A percentile compares a stretch with the other conserved stretches of the same genome.
These are phyloP conservation scores for Copsychus sechellarum DNA, from an alignment of 2,113 vertebrate genomes.

Conservation along the genomic window DNA sequence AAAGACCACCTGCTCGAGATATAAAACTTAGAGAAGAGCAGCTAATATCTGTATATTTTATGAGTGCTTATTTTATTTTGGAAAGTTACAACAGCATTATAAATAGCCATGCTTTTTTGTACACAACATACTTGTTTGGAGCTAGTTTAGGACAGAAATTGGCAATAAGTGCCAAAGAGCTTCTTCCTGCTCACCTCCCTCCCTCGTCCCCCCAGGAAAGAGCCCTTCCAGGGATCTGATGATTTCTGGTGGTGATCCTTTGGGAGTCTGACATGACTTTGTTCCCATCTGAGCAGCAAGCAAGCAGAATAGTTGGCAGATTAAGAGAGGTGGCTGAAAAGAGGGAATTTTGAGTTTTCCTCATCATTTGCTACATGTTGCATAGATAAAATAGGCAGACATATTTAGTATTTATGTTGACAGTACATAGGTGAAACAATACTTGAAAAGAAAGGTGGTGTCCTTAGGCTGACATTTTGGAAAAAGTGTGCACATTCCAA, in stretches of 20 bases:
- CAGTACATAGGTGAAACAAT: not conserved
- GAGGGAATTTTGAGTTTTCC: not conserved
- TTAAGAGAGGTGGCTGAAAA: not conserved
- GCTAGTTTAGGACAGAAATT: not conserved
- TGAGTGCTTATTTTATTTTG: not conserved
- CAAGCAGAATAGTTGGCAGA: rapidly evolving
- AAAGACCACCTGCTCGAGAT: not conserved
- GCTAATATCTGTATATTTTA: not conserved
- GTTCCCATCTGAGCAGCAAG: rapidly evolving
- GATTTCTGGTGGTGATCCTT: not conserved
- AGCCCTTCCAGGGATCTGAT: rapidly evolving
- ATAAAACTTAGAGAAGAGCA: not conserved
- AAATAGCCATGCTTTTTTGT: not conserved
- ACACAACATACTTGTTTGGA: rapidly evolving
- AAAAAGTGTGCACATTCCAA: not conserved
- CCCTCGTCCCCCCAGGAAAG: not conserved
- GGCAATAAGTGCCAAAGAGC: not conserved
- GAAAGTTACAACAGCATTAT: not conserved
- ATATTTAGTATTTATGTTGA: not conserved
- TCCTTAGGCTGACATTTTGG: not conserved
- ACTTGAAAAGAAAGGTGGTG: not conserved
- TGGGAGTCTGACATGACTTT: not conserved
- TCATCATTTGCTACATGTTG: not conserved
- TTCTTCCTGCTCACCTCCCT: not conserved
- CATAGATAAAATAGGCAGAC: not conserved